Evolutionary conservation across 2,113 vertebrate genomes (phyloP), one percentile per base, ranked within the genome.

Genomic region (Nesogale talazaci): DNA sequence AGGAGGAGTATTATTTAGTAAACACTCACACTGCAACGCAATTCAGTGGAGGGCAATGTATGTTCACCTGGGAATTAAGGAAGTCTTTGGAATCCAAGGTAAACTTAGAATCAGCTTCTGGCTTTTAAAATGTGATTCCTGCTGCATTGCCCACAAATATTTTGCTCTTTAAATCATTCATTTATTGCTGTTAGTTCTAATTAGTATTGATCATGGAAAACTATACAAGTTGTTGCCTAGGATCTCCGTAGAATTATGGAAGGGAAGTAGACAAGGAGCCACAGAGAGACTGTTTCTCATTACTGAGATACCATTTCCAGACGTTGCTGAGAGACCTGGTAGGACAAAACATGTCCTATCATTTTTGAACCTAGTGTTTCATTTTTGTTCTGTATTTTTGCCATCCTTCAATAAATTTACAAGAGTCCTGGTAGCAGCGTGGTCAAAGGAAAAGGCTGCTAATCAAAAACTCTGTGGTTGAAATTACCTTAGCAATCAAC

Each of bases 101-200:
- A 85, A 63, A 2, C 40, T 11, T 8, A 22, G 31, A 79, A 94
- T 31, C 42, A 83, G 23, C 77, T 80, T 36, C 20, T 83, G 52
- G 23, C 72, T 92, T 78, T 72, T 56, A 76, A 75, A 72, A 78
- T 46, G 27, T 19, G 16, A 36, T 83, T 36, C n/a, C 1, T 61
- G n/a, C 34, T 67, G 19, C 74, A 23, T 16, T 42, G 8, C 23
- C 72, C 63, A 65, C 38, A 20, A 76, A 61, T 40, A 56, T 57
- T 93, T 82, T 83, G 20, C 72, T 91, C 70, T 40, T 74, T 69
- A 87, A 93, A 75, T 83, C 27, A n/a, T 52, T 46, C 83, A 76
- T 91, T 92, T 94, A 91, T 75, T 75, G 75, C 36, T 67, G 2
- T 90, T 56, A 67, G 75, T 75, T 79, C 65, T 88, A 86, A 90